Evolutionary conservation across 2,797 vertebrate species (phyloP).

Genomic region (Falco columbarius): DNA sequence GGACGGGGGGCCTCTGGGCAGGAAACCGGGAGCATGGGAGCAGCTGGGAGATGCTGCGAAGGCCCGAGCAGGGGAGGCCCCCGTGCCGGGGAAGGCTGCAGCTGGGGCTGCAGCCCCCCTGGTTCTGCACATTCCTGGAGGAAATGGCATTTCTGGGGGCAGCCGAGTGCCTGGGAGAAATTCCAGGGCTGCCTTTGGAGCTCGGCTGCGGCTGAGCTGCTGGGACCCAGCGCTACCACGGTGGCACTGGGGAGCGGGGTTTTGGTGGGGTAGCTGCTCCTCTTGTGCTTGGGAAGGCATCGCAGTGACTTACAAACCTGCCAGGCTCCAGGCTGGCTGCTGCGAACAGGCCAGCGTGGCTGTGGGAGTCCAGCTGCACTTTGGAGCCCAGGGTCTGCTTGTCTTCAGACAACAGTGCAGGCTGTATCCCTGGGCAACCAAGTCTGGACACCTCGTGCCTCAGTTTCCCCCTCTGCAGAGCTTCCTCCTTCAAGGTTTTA

Average conservation of each 20-base stretch:
- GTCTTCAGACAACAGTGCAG: accelerated
- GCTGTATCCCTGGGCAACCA: not conserved
- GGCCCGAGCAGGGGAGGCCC: constrained; percentile 67
- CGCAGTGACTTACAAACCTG: not conserved
- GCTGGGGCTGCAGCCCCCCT: constrained; percentile 56
- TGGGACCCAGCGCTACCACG: accelerated
- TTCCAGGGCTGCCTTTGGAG: constrained; percentile 52
- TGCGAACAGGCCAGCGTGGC: not conserved
- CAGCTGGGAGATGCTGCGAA: constrained; percentile 30
- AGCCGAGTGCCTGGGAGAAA: constrained; percentile 59
- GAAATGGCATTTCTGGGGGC: constrained; percentile 68
- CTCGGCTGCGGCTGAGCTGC: not conserved
- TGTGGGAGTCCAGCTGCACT: not conserved
- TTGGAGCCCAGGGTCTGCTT: not conserved
- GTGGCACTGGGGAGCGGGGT: accelerated
- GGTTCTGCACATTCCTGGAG: constrained; percentile 72
- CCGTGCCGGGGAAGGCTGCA: constrained; percentile 65
- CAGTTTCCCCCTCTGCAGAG: not conserved
- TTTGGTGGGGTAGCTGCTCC: not conserved
- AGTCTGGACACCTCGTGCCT: not conserved
- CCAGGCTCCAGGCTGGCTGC: not conserved
- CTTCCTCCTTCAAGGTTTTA: not conserved
- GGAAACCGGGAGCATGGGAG: constrained; percentile 79
- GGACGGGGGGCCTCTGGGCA: constrained; percentile 49
- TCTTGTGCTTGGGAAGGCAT: not conserved